Evolutionary conservation across 2,888 invertebrate genomes (phyloP).

Genomic region (Galeopsomyia nigrocyanea): DNA sequence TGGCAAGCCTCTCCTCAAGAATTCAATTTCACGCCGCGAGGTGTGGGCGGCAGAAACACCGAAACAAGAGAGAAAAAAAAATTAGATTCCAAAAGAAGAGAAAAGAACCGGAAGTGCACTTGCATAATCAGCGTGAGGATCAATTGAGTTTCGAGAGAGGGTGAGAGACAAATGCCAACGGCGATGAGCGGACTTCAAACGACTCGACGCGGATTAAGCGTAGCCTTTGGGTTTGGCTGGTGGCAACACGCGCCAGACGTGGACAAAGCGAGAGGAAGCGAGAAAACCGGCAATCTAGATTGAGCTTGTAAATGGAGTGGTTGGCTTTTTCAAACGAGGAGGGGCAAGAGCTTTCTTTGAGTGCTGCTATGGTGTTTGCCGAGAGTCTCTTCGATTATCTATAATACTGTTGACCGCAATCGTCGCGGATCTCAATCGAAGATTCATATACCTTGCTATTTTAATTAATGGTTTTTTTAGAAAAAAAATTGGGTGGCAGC

Average conservation of each 20-base stretch:
- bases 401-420: too few species aligned
- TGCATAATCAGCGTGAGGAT: constrained; percentile 18
- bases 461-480: too few species aligned
- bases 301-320: constrained; percentile 2
- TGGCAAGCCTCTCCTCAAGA: not conserved
- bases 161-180: constrained; percentile 23
- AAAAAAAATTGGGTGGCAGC: too few species aligned
- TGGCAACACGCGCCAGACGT: not conserved
- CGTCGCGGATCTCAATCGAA: too few species aligned
- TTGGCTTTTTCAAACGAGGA: not conserved
- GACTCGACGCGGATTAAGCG: constrained; percentile 39
- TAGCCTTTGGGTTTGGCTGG: constrained; percentile 6
- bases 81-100: too few species aligned
- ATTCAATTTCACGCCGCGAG: constrained; percentile 24
- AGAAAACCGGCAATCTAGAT: constrained; percentile 14
- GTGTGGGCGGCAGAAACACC: not conserved
- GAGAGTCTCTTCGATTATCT: too few species aligned
- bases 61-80: not conserved
- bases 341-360: too few species aligned
- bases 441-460: too few species aligned
- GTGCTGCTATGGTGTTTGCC: too few species aligned
- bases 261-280: constrained; percentile 17
- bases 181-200: constrained; percentile 28
- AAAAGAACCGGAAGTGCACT: not conserved
- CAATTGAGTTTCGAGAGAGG: not conserved